Base-by-base conservation (phyloP, 2,888 invertebrate species). In the Nephrotoma guestfalica region DNA sequence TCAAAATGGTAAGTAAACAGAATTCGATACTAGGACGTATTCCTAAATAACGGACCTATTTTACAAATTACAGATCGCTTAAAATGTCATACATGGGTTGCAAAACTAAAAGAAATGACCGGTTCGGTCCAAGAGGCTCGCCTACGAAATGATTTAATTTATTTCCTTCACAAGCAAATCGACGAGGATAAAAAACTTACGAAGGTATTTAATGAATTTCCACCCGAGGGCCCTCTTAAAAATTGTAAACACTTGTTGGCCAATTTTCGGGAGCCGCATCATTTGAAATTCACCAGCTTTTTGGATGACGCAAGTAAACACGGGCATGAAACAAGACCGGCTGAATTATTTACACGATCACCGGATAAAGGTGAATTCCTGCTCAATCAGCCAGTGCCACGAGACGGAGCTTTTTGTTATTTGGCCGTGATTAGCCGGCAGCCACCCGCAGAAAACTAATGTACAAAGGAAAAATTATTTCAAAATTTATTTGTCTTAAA, bases 21-120 rank as follows among this genome's bases (percentile, higher is more conserved):
- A 7, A 57, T 18, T 30, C 30, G 30, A 30, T 30, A 30, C 1
- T 30, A 30, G 18, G 7, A 30, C 2, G 2, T 4, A 13, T 6
- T 30, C 51, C 7, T 11, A 47, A 30, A 51, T 51, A 15, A 51
- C 0, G 2, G 15, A 51, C 4, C 15, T 71, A 47, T 47, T 30
- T 30, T 30, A 15, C 15, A 6, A 15, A 15, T 57, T 7, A 15
- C 7, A 71, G 71, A 71, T 30, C 71, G 71, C 71, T 71, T 71
- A 9, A 71, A 71, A 30, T 71, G 71, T 30, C 71, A 71, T 30
- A 9, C 84, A 41, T 84, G 84, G 84, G 41, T 84, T 41, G n/a
- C 84, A 41, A 84, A 84, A 84, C 15, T 84, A 84, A 84, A 84
- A 84, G 84, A 84, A 84, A 84, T 84, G 84, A 42, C 41, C 41